A percentile compares a stretch with the other conserved stretches of the same genome.
These are phyloP conservation scores for Diglossa brunneiventris DNA, from an alignment of 2,113 vertebrate species.

Conservation along the genomic window DNA sequence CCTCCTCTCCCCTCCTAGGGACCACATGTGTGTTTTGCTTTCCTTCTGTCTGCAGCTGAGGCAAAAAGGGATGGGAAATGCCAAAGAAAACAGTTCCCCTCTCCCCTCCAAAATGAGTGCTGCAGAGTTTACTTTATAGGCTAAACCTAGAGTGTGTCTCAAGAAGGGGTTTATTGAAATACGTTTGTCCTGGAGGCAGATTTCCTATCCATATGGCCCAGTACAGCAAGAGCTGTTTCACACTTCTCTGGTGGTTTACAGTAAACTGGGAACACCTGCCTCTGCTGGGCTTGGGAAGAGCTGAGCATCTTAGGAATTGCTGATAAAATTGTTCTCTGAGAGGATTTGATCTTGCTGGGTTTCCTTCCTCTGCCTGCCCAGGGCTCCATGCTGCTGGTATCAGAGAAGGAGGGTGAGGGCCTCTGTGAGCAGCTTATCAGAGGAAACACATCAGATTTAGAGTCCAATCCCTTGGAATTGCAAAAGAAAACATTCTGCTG, in stretches of 20 bases:
- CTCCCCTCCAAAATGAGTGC: neutral
- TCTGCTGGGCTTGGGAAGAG: conserved; percentile 25
- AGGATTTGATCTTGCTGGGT: neutral
- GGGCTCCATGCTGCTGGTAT: neutral
- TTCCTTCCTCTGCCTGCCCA: neutral
- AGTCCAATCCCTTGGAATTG: neutral
- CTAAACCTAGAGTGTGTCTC: neutral
- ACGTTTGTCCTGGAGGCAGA: conserved; percentile 30
- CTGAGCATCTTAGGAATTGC: conserved; percentile 2
- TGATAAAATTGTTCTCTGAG: conserved; percentile 54
- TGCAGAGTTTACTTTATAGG: neutral
- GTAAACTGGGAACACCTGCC: conserved; percentile 41
- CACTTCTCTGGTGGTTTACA: conserved; percentile 6
- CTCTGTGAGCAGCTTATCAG: neutral
- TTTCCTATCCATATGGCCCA: conserved; percentile 20
- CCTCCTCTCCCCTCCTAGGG: neutral
- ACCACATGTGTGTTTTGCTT: conserved; percentile 19
- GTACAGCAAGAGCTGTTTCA: neutral
- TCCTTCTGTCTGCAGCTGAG: conserved; percentile 42
- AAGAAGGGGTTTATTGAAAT: neutral
- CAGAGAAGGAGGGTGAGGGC: neutral
- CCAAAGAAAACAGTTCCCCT: conserved; percentile 18
- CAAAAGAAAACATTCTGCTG: neutral
- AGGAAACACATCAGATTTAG: conserved; percentile 3
- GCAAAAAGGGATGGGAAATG: conserved; percentile 14